A percentile compares a stretch with the other conserved stretches of the same genome.
phyloP scores from a whole-genome alignment of 2,888 invertebrate species.

The Acholoe squamosa region DNA sequence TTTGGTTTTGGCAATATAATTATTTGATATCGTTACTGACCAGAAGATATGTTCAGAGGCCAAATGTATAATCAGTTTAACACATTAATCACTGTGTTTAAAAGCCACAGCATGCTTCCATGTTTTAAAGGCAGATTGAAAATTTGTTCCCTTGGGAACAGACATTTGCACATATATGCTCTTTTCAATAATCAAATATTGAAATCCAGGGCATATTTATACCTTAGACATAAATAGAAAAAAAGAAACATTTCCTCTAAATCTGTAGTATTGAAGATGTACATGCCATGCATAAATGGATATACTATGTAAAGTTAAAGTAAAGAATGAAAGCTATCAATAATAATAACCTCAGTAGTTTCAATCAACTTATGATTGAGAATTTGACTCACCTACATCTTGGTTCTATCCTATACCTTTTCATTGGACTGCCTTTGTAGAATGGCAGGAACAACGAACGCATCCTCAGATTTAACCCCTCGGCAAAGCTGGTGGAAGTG shows the following conservation, averaged over 20 bases:
- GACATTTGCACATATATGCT: not conserved
- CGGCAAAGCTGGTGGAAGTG: constrained; percentile 61
- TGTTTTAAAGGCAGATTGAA: not conserved
- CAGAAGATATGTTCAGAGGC: not conserved
- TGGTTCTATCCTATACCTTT: not conserved
- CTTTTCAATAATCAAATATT: too few relatives aligned
- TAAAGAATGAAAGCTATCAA: too few relatives aligned
- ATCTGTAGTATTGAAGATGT: too few relatives aligned
- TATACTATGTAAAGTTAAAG: too few relatives aligned
- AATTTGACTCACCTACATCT: not conserved
- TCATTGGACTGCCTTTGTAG: constrained; percentile 37
- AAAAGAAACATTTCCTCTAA: too few relatives aligned
- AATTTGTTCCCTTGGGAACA: not conserved
- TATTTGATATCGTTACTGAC: not conserved
- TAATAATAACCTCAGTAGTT: too few relatives aligned
- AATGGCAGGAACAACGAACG: constrained; percentile 58
- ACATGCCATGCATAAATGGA: too few relatives aligned
- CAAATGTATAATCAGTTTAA: not conserved
- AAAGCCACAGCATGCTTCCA: not conserved
- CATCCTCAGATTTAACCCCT: constrained; percentile 43
- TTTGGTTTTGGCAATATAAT: not conserved
- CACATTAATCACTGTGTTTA: not conserved
- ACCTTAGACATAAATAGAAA: too few relatives aligned
- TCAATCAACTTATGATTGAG: not conserved
- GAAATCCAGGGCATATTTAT: too few relatives aligned